Conservation (phyloP, 2,888 invertebrate genomes). For the Stenurella melanura region DNA sequence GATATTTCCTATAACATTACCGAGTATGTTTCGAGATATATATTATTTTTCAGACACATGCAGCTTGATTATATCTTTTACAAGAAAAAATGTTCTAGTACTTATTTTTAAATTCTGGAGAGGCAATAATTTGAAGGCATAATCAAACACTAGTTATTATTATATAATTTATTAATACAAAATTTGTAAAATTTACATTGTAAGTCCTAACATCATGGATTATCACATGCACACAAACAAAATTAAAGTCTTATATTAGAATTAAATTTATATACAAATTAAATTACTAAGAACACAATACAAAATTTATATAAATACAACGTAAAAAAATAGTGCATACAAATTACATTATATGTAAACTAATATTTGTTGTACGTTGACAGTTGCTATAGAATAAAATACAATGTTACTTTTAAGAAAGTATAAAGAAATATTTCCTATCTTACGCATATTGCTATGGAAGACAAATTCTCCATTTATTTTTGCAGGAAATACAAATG, state of each 20-base stretch:
- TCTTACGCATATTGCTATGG: background rate
- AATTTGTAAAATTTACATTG: background rate
- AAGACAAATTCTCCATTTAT: background rate
- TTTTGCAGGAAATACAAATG: background rate
- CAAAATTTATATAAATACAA: constrained; percentile 27
- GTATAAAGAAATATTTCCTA: constrained; percentile 26
- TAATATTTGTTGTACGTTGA: constrained; percentile 27
- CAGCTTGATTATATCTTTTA: no score
- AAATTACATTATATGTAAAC: constrained; percentile 8
- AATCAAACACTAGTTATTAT: background rate
- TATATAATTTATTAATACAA: constrained; percentile 8
- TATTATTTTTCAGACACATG: no score
- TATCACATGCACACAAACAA: constrained; percentile 4
- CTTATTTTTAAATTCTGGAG: no score
- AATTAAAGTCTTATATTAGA: constrained; percentile 9
- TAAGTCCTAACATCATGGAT: background rate
- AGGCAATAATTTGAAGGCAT: no score
- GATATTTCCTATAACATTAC: no score
- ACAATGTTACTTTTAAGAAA: constrained; percentile 11
- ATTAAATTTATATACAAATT: constrained; percentile 23
- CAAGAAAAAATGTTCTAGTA: no score
- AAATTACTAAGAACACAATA: constrained; percentile 37
- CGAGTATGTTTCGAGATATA: no score
- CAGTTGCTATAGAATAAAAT: constrained; percentile 25
- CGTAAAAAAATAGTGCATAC: constrained; percentile 5